Conservation (phyloP, 2,113 vertebrate genomes). For the Chaenocephalus aceratus region DNA sequence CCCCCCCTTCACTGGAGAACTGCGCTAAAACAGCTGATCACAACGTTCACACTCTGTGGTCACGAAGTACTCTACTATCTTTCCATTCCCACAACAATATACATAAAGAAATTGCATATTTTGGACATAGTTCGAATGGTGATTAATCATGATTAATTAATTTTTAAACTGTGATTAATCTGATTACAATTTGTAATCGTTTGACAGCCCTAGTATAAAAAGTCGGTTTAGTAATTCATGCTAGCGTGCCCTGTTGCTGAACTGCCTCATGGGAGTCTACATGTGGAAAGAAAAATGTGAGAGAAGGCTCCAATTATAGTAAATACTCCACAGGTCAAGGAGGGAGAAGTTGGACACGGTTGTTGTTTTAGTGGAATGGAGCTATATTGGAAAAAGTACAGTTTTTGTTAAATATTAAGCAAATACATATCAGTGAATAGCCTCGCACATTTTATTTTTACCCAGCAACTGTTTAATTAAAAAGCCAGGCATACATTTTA, state of each 20-base stretch:
- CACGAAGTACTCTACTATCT: too few species aligned
- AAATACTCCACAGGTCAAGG: background rate
- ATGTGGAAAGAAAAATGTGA: slow-evolving; percentile 23
- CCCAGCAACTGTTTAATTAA: background rate
- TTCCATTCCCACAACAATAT: too few species aligned
- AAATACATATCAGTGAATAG: background rate
- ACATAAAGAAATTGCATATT: too few species aligned
- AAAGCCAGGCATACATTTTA: background rate
- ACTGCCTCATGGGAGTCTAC: slow-evolving; percentile 28
- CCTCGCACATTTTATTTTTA: slow-evolving; percentile 25
- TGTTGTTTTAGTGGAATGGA: background rate
- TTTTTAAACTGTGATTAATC: too few species aligned
- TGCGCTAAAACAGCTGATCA: too few species aligned
- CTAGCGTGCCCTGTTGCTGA: slow-evolving; percentile 30
- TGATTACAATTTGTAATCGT: too few species aligned
- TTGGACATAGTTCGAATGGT: too few species aligned
- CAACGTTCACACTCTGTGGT: too few species aligned
- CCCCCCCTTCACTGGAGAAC: too few species aligned
- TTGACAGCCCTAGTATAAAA: too few species aligned
- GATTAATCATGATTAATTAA: too few species aligned
- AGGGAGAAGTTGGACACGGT: background rate
- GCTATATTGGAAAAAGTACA: background rate
- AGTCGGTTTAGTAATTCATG: slow-evolving; percentile 34
- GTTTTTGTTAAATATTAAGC: background rate
- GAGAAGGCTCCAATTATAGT: slow-evolving; percentile 10